Evolutionary conservation across 2,113 vertebrate species (phyloP).

Genomic region (Chaetura pelagica): DNA sequence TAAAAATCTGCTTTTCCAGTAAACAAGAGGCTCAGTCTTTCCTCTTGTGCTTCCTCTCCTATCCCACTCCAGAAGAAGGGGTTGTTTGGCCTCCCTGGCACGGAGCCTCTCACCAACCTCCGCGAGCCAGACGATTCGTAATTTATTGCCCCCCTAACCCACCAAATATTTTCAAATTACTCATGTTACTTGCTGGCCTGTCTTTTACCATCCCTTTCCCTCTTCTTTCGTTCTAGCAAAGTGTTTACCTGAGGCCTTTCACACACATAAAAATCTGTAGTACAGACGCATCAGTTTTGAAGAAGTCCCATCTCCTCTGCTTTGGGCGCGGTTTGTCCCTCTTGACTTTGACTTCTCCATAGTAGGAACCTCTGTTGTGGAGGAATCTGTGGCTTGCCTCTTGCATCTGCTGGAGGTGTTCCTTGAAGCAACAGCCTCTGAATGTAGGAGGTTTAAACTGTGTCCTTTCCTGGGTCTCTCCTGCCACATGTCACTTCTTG

Average conservation of each 20-base stretch:
- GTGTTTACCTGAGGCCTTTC: not conserved
- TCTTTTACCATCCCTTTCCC: not conserved
- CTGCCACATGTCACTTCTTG: not conserved
- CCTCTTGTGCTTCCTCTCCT: not conserved
- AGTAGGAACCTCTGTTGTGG: not conserved
- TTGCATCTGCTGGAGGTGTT: not conserved
- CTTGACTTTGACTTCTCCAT: not conserved
- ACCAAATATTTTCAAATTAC: not conserved
- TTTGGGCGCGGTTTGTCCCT: not conserved
- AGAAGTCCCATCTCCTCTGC: not conserved
- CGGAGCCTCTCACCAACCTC: not conserved
- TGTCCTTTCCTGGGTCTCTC: conserved; percentile 2
- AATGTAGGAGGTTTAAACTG: not conserved
- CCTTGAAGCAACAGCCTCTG: not conserved
- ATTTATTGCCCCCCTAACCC: not conserved
- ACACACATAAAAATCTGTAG: not conserved
- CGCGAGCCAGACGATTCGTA: not conserved
- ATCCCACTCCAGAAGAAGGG: not conserved
- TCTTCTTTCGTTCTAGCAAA: not conserved
- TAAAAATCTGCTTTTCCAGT: not conserved
- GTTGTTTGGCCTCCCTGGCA: not conserved
- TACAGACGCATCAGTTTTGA: not conserved
- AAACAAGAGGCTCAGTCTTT: not conserved
- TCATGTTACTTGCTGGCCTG: not conserved
- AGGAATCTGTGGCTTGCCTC: not conserved